Percentiles rank a stretch among this genome's conserved stretches.
Evolutionary conservation across 2,113 vertebrate species (phyloP).

Genomic region (Dendrocopos noguchii): DNA sequence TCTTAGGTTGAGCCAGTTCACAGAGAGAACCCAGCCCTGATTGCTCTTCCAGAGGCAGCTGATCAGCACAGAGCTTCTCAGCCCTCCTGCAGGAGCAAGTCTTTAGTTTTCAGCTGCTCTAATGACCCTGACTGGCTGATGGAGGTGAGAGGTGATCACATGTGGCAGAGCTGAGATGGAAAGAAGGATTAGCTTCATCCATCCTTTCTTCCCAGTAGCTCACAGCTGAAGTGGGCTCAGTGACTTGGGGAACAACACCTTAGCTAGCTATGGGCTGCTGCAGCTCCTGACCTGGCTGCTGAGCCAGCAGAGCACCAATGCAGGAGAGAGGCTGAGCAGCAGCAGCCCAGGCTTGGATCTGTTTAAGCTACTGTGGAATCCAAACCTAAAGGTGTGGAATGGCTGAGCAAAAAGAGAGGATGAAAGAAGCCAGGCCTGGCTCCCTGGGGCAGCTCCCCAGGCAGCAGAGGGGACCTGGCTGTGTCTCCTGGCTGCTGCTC

Average conservation of each 20-base stretch:
- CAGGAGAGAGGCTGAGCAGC: neutral
- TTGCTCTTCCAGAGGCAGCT: neutral
- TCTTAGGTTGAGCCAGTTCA: neutral
- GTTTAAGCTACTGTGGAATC: neutral
- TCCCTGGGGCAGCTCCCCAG: neutral
- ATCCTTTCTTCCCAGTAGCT: neutral
- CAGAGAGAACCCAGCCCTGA: neutral
- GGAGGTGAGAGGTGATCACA: neutral
- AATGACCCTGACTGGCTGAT: neutral
- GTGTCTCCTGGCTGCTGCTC: neutral
- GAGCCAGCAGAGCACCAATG: neutral
- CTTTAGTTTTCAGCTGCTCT: neutral
- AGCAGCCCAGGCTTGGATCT: neutral
- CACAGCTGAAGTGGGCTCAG: neutral
- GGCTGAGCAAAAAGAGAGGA: neutral
- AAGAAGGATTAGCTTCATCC: neutral
- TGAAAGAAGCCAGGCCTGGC: neutral
- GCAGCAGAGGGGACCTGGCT: neutral
- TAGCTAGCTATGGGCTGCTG: no score
- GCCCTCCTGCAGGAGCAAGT: neutral
- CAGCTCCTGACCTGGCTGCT: neutral
- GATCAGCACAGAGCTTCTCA: neutral
- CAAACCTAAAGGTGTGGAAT: neutral
- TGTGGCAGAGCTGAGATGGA: neutral
- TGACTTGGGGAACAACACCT: neutral